Evolutionary conservation across 92 coral and sea anemone species (phyloP).

Genomic region (Actinostola sp.): DNA sequence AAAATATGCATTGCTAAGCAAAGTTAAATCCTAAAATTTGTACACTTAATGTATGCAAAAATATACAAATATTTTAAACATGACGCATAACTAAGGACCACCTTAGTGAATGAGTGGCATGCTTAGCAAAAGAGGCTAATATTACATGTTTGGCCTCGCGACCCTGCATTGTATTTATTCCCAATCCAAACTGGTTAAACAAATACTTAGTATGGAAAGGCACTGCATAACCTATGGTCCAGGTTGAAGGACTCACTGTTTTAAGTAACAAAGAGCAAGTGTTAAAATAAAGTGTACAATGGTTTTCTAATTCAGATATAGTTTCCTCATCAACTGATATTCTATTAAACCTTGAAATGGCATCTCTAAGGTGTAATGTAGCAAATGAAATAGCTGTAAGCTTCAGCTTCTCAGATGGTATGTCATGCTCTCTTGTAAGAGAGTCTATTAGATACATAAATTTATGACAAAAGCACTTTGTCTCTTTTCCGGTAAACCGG

Average conservation of each 20-base stretch:
- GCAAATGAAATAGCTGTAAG: slow-evolving; percentile 55
- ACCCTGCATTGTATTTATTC: slow-evolving; percentile 66
- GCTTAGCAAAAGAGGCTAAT: slow-evolving; percentile 60
- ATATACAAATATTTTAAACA: too few species aligned
- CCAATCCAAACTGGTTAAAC: slow-evolving; percentile 52
- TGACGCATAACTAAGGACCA: slow-evolving; percentile 67
- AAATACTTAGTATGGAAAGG: slow-evolving; percentile 60
- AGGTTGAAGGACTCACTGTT: slow-evolving; percentile 61
- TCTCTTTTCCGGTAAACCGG: slow-evolving; percentile 76
- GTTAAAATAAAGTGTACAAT: slow-evolving; percentile 54
- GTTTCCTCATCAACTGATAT: slow-evolving; percentile 41
- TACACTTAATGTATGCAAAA: too few species aligned
- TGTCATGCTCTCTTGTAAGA: slow-evolving; percentile 43
- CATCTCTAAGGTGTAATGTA: slow-evolving; percentile 59
- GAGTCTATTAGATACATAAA: slow-evolving; percentile 58
- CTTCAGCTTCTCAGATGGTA: slow-evolving; percentile 35
- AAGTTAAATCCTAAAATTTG: too few species aligned
- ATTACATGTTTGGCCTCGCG: slow-evolving; percentile 64
- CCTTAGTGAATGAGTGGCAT: slow-evolving; percentile 64
- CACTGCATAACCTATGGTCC: slow-evolving; percentile 77
- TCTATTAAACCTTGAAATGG: slow-evolving; percentile 55
- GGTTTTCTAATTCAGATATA: slow-evolving; percentile 36
- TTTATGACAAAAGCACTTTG: slow-evolving; percentile 62
- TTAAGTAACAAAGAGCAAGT: slow-evolving; percentile 49
- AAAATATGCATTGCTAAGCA: too few species aligned